Conservation (phyloP, 2,888 invertebrate species). For the Xestia ashworthii region DNA sequence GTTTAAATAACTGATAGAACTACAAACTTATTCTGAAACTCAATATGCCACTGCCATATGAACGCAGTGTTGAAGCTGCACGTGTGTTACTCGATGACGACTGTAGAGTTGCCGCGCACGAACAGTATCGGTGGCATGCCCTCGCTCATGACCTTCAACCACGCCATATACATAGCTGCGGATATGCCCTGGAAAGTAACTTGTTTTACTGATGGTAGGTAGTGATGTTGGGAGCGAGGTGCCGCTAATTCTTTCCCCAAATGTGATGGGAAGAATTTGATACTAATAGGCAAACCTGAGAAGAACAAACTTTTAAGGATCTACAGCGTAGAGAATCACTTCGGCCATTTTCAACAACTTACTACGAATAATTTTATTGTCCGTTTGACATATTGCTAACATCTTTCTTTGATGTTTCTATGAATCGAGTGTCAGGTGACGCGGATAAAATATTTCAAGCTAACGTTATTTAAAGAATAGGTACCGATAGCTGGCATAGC, state of each 20-base stretch:
- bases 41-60: not conserved
- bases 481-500: too few relatives aligned
- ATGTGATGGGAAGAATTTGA: not conserved
- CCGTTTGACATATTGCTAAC: too few relatives aligned
- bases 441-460: too few relatives aligned
- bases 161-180: constrained; percentile 97
- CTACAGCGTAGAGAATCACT: too few relatives aligned
- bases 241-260: too few relatives aligned
- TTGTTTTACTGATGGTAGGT: too few relatives aligned
- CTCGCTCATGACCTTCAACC: constrained; percentile 97
- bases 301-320: too few relatives aligned
- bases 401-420: too few relatives aligned
- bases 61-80: not conserved
- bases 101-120: constrained; percentile 95
- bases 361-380: too few relatives aligned
- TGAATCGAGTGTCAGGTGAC: too few relatives aligned
- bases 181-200: constrained; percentile 91
- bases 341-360: too few relatives aligned
- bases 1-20: not conserved
- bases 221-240: not conserved
- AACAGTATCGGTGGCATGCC: constrained; percentile 97
- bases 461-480: too few relatives aligned
- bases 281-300: not conserved
- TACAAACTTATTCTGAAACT: not conserved
- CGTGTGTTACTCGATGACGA: constrained; percentile 89